These are phyloP conservation scores for Caenorhabditis drosophilae DNA, from an alignment of 2,888 invertebrate species.

Conservation along the genomic window DNA sequence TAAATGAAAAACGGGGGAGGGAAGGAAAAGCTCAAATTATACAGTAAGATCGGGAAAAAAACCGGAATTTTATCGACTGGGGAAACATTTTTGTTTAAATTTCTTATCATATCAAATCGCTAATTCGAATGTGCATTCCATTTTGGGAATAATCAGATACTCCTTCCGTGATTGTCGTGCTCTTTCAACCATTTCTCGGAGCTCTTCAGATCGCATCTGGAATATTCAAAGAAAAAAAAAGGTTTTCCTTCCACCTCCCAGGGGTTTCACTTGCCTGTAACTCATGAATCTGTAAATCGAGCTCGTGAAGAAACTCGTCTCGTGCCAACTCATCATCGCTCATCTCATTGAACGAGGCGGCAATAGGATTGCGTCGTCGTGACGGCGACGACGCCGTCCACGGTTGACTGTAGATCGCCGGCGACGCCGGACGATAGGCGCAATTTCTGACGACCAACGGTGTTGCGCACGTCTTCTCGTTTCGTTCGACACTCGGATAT, in stretches of 20 bases:
- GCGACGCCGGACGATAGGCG: conserved; percentile 32
- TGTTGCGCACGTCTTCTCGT: not conserved
- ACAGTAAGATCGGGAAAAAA: not conserved
- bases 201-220: conserved; percentile 49
- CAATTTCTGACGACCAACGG: conserved; percentile 31
- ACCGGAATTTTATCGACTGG: not conserved
- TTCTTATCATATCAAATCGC: conserved; percentile 22
- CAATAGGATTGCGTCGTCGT: conserved; percentile 4
- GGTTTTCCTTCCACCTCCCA: no score
- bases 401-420: conserved; percentile 35
- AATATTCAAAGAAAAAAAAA: conserved; percentile 1
- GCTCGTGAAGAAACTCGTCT: conserved; percentile 42
- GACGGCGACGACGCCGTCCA: conserved; percentile 17
- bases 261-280: conserved; percentile 41
- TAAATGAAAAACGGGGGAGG: no score
- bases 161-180: conserved; percentile 37
- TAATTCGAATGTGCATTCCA: conserved; percentile 51
- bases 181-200: conserved; percentile 45
- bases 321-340: conserved; percentile 35
- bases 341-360: no score
- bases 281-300: conserved; percentile 50
- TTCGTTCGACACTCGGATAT: conserved; percentile 7
- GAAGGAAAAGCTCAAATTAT: not conserved
- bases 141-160: conserved; percentile 32
- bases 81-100: not conserved